Evolutionary conservation across 2,113 vertebrate species (phyloP), one percentile per base, ranked within the genome.

Genomic region (Taurulus bubalis): DNA sequence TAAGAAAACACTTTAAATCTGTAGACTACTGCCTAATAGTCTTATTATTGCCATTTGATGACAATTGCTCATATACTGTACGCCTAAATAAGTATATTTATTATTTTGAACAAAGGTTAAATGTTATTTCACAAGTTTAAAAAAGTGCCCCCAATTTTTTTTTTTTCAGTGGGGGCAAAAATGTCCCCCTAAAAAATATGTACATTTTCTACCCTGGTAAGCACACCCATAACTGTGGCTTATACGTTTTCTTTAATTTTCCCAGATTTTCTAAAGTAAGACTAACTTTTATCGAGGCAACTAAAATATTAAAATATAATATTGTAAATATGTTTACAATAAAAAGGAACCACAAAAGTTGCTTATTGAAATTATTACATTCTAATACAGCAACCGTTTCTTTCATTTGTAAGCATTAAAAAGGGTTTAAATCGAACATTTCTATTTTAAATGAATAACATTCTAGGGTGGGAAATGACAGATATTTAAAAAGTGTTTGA

Each of bases 401-500:
- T 34, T 7, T 28, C 8, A n/a, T 53, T 30, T 20, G 22, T 16
- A 53, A 68, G 8, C 2, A 47, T 38, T 0, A 20, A 3, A 18
- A 5, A 22, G 9, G 0, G 6, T 63, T 60, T 22, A 15, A 58
- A 56, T 34, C 36, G 40, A 49, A 22, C 64, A 1, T 32, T 12
- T 30, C 34, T 71, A 1, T 47, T 24, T 49, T 24, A 11, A 26
- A 30, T 3, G 4, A 51, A 40, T 30, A 11, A 0, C 30, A 60
- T 66, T 36, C 11, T 51, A 0, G 3, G 5, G 12, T n/a, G 22
- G 45, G 47, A 42, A 66, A 67, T 16, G 22, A 2, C 9, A 34
- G 56, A 42, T 40, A 5, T 6, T 30, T 78, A 6, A 64, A 64
- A 42, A 15, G 15, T 64, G 24, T 79, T 47, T 79, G 49, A 75